Evolutionary conservation across 2,797 vertebrate genomes (phyloP).

Genomic region (Cuniculus paca): DNA sequence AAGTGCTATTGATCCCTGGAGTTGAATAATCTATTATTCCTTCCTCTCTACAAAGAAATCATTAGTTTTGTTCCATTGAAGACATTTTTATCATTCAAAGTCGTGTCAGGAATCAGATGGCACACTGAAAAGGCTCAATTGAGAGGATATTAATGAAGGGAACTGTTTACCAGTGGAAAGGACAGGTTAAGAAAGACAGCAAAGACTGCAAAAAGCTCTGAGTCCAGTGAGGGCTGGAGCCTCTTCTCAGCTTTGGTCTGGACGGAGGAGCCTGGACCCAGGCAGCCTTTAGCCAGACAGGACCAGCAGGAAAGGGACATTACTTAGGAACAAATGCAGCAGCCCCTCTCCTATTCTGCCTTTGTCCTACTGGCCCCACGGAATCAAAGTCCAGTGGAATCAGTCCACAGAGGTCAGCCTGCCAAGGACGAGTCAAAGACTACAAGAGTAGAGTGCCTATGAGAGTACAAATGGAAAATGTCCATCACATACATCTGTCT

Average conservation of each 20-base stretch:
- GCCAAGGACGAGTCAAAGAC: not conserved
- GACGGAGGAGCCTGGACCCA: not conserved
- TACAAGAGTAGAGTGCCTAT: not conserved
- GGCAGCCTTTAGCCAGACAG: not conserved
- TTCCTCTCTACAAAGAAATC: constrained; percentile 63
- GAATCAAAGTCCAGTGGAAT: not conserved
- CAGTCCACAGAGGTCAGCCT: not conserved
- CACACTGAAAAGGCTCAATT: not conserved
- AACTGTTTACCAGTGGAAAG: not conserved
- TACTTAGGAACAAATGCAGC: not conserved
- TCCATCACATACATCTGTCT: not conserved
- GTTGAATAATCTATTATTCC: constrained; percentile 67
- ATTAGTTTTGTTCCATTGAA: constrained; percentile 72
- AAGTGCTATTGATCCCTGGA: constrained; percentile 65
- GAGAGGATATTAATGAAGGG: not conserved
- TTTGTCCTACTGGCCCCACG: not conserved
- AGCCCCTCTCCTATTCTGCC: not conserved
- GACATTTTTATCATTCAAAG: constrained; percentile 59
- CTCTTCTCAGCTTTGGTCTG: fast-evolving
- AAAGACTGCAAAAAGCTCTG: not conserved
- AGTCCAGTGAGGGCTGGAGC: not conserved
- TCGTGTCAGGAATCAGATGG: constrained; percentile 47
- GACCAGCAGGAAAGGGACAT: not conserved
- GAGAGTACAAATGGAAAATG: not conserved
- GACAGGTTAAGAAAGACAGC: not conserved